A percentile compares a stretch with the other conserved stretches of the same genome.
These are phyloP conservation scores for Suillia variegata DNA, from an alignment of 2,888 invertebrate genomes.

Conservation along the genomic window DNA sequence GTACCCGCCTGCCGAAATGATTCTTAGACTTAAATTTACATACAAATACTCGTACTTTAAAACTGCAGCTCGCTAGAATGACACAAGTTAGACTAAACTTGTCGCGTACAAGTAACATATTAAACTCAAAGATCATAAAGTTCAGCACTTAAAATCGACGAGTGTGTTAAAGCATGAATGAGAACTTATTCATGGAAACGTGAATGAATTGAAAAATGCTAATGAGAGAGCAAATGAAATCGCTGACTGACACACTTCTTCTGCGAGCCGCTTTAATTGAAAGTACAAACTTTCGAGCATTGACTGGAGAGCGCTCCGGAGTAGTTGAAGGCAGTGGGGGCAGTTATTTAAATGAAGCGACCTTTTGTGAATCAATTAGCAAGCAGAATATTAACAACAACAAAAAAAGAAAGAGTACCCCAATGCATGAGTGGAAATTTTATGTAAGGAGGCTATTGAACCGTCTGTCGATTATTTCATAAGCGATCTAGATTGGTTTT, in stretches of 20 bases:
- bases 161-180: conserved; percentile 20
- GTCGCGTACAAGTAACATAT: no score
- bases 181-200: conserved; percentile 13
- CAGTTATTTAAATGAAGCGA: conserved; percentile 5
- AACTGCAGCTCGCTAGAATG: no score
- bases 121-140: no score
- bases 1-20: no score
- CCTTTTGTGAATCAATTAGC: conserved; percentile 13
- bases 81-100: no score
- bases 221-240: neutral
- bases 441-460: neutral
- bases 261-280: conserved; percentile 9
- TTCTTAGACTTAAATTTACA: no score
- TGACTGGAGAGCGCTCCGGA: no score
- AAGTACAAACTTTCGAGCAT: neutral
- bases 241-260: neutral
- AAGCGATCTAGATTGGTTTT: no score
- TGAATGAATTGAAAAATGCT: neutral
- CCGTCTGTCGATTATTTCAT: no score
- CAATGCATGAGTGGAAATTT: neutral
- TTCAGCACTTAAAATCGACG: no score
- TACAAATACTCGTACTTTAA: no score
- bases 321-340: neutral
- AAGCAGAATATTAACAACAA: neutral
- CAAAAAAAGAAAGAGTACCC: no score